These are phyloP conservation scores for Copidosoma floridanum DNA, from an alignment of 1,140 invertebrate genomes.

Conservation along the genomic window DNA sequence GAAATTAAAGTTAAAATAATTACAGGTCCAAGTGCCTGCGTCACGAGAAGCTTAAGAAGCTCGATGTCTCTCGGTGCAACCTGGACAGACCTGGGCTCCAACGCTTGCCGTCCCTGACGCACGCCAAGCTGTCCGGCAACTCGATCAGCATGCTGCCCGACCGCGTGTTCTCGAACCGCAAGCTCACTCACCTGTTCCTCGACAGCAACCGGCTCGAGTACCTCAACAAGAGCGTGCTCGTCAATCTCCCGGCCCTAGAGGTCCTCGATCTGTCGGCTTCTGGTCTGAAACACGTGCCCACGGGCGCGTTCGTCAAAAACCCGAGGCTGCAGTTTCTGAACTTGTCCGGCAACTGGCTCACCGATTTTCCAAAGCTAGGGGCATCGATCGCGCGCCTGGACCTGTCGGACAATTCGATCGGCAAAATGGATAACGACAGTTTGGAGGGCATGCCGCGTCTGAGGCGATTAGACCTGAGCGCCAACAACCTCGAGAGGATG, in stretches of 20 bases:
- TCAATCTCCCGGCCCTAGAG: constrained; percentile 53
- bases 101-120: constrained; percentile 61
- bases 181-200: constrained; percentile 62
- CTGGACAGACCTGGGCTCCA: constrained; percentile 61
- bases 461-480: constrained; percentile 58
- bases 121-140: constrained; percentile 62
- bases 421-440: constrained; percentile 55
- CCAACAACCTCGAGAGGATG: constrained; percentile 41
- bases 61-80: constrained; percentile 67
- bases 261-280: constrained; percentile 66
- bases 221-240: constrained; percentile 51
- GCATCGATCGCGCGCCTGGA: constrained; percentile 51
- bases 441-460: constrained; percentile 59
- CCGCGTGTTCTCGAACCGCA: constrained; percentile 61
- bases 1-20: too few relatives aligned
- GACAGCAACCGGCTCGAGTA: constrained; percentile 63
- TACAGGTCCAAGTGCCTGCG: constrained; percentile 54
- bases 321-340: constrained; percentile 61
- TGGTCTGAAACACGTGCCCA: constrained; percentile 58
- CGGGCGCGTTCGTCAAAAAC: constrained; percentile 59
- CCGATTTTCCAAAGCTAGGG: constrained; percentile 36
- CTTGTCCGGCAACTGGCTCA: constrained; percentile 63
- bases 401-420: constrained; percentile 66
- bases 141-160: constrained; percentile 58
- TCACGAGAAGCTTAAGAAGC: constrained; percentile 50